A percentile compares a stretch with the other conserved stretches of the same genome.
Conservation (phyloP, 2,888 invertebrate genomes). For the Apomyelois bistriatella region DNA sequence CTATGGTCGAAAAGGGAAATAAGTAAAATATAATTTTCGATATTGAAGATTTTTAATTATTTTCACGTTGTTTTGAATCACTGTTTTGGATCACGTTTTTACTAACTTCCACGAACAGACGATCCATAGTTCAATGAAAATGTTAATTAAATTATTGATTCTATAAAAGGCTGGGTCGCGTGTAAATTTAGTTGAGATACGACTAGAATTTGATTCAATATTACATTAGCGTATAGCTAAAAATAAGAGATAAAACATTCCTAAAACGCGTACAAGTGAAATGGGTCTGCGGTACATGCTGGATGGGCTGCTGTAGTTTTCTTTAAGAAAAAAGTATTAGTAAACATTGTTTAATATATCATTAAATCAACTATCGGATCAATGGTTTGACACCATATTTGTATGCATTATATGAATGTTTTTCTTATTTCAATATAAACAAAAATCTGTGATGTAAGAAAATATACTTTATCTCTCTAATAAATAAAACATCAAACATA, state of each 20-base stretch:
- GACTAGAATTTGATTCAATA: background rate
- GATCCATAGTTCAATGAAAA: conserved; percentile 21
- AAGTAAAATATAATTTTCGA: background rate
- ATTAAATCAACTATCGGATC: no score
- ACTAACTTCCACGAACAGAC: conserved; percentile 10
- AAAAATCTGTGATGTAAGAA: conserved; percentile 1
- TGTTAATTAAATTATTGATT: background rate
- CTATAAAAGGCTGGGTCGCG: conserved; percentile 58
- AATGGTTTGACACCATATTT: no score
- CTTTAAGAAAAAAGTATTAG: background rate
- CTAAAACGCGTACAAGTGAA: conserved; percentile 1
- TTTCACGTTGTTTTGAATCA: background rate
- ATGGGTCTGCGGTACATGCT: background rate
- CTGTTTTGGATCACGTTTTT: no score
- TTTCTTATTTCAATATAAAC: background rate
- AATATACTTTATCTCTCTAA: background rate
- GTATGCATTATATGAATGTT: conserved; percentile 2
- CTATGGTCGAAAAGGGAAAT: background rate
- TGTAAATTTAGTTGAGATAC: conserved; percentile 37
- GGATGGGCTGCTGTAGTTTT: background rate
- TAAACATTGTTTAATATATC: no score
- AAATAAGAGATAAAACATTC: background rate
- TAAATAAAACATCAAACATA: background rate
- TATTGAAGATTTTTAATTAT: no score
- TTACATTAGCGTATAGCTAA: background rate